These are phyloP conservation scores for human (Homo sapiens) DNA, from an alignment of 2,113 vertebrate genomes.

Conservation along the genomic window GRCh38 chr19:37256001-37256500, in stretches of 20 bases:
- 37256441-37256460: too few species aligned
- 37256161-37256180: background rate
- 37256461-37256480: background rate
- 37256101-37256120: background rate
- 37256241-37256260: background rate
- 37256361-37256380: background rate
- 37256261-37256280: background rate
- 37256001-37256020: background rate
- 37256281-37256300: background rate
- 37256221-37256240: background rate
- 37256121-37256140: background rate
- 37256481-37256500: background rate
- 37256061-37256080: background rate
- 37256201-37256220: background rate
- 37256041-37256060: background rate
- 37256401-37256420: background rate
- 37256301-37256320: too few species aligned
- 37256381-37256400: background rate
- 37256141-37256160: background rate
- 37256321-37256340: background rate
- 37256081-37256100: background rate
- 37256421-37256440: background rate
- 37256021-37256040: background rate
- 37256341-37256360: background rate
- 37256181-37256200: background rate